Evolutionary conservation across 2,797 vertebrate species (phyloP), one percentile per base, ranked within the genome.

Genomic region (Brachyalestes nurse): DNA sequence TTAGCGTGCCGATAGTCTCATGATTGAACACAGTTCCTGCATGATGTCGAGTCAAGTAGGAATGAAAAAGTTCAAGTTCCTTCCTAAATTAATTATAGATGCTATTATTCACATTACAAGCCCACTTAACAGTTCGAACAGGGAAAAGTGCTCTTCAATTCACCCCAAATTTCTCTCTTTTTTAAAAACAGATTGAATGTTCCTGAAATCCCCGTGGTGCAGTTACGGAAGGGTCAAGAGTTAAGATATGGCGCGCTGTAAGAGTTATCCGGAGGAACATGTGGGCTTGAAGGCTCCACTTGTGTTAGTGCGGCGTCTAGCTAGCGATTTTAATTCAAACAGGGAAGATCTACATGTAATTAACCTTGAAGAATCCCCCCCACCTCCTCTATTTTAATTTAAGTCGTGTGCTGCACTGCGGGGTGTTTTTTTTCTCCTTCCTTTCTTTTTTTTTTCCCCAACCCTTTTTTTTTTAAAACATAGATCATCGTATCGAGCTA

Each of bases 341-440:
- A 72, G 81, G 79, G 75, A 86, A 77, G 83, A 86, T 82, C 83
- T 80, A 85, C 82, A 83, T 84, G 85, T 87, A 86, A 87, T 87
- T 89, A 86, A 87, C 88, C 86, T 85, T 85, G 85, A 83, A 84
- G 64, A 78, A 83, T 78, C 74, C 73, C 77, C 78, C 72, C 84
- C 78, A 83, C 79, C 84, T 78, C 82, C 82, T 81, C 76, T 71
- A 64, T 86, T 87, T 87, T 86, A 85, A 85, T 86, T 87, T 85
- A 84, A 85, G 86, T 84, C 71, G 79, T 82, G 75, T 86, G 85
- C 83, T 81, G 69, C 86, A 84, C 83, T 81, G 72, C 72, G 9
- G 83, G 77, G 85, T 87, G 72, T 84, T 77, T 75, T 75, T 58
- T 70, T 66, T 49, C 40, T 51, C 45, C 38, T 13, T 51, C 21